Conservation (phyloP, 2,797 vertebrate species). For the Esox lucius region DNA sequence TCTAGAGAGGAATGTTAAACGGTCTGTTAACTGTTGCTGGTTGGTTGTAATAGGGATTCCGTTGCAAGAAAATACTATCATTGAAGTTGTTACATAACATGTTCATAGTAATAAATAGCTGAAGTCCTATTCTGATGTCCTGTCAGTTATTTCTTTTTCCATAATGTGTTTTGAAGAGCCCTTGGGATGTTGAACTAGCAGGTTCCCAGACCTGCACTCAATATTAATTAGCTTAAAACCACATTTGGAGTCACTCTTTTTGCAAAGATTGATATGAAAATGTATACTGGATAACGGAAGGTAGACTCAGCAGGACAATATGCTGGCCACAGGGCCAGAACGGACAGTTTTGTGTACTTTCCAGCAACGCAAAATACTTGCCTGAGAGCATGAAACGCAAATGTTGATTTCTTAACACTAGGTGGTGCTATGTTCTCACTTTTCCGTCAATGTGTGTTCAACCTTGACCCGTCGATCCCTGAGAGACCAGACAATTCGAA, state of each 20-base stretch:
- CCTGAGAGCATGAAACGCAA: not conserved
- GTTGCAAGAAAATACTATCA: slow-evolving; percentile 5
- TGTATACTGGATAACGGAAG: not conserved
- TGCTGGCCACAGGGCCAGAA: too few relatives aligned
- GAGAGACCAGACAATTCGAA: too few relatives aligned
- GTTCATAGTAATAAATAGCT: slow-evolving; percentile 48
- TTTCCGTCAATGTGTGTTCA: too few relatives aligned
- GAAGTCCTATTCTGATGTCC: not conserved
- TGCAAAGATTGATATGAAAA: too few relatives aligned
- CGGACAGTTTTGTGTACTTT: too few relatives aligned
- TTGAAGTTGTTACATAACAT: slow-evolving; percentile 30
- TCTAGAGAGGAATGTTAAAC: not conserved
- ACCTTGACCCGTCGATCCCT: too few relatives aligned
- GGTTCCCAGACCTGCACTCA: not conserved
- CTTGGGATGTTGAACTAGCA: not conserved
- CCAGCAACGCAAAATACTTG: not conserved
- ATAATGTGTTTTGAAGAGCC: not conserved
- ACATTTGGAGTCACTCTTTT: not conserved
- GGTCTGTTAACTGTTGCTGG: slow-evolving; percentile 6
- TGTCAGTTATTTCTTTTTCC: not conserved
- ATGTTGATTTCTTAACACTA: slow-evolving; percentile 31
- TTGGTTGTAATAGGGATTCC: slow-evolving; percentile 1
- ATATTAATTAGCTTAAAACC: not conserved
- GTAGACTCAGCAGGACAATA: not conserved
- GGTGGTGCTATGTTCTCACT: slow-evolving; percentile 45